phyloP scores from a whole-genome alignment of 2,113 vertebrate species.

The human (Homo sapiens) region GRCh38 chr12:29194501-29195000 shows the following conservation, averaged over 20 bases:
- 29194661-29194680: background rate
- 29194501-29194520: background rate
- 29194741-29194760: background rate
- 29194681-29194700: background rate
- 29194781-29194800: background rate
- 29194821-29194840: background rate
- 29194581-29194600: background rate
- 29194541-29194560: no score
- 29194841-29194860: background rate
- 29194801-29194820: background rate
- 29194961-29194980: background rate
- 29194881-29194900: background rate
- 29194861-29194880: background rate
- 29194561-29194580: background rate
- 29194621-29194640: background rate
- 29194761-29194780: background rate
- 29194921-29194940: background rate
- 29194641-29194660: background rate
- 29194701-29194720: background rate
- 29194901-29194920: background rate
- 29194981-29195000: background rate
- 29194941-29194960: background rate
- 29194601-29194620: background rate
- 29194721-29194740: background rate
- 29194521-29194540: background rate